phyloP scores from a whole-genome alignment of 1,140 invertebrate species.

The Drosophila busckii region DNA sequence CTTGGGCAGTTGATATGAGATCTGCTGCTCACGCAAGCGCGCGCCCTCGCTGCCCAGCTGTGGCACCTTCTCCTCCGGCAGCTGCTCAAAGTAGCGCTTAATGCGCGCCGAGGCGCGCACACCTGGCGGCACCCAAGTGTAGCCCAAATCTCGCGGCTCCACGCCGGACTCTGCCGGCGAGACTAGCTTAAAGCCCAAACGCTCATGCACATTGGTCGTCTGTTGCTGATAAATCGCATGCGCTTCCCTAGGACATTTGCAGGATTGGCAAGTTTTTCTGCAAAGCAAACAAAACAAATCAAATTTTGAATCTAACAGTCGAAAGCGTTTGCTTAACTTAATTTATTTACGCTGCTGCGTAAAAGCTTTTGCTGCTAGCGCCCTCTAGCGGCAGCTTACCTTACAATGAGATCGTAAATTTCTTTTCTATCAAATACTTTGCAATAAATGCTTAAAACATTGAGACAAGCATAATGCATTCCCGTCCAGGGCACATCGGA shows the following conservation, averaged over 20 bases:
- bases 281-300: conserved; percentile 10
- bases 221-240: conserved; percentile 92
- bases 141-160: conserved; percentile 83
- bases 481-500: conserved; percentile 86
- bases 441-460: conserved; percentile 89
- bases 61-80: conserved; percentile 89
- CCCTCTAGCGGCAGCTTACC: conserved; percentile 80
- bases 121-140: conserved; percentile 91
- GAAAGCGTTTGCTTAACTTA: background rate
- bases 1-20: conserved; percentile 94
- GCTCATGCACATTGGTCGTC: conserved; percentile 82
- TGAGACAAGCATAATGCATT: conserved; percentile 87
- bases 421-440: conserved; percentile 90
- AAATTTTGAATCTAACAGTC: background rate
- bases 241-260: conserved; percentile 90
- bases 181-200: conserved; percentile 86
- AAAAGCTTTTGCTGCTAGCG: conserved; percentile 22
- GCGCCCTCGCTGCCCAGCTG: conserved; percentile 88
- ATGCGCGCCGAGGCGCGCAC: conserved; percentile 83
- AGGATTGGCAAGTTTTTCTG: conserved; percentile 85
- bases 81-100: conserved; percentile 86
- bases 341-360: conserved; percentile 7
- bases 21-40: conserved; percentile 87
- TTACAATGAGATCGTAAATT: conserved; percentile 88
- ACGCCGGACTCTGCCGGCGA: conserved; percentile 77